Percentiles rank a stretch among this genome's conserved stretches.
phyloP scores from a whole-genome alignment of 2,888 invertebrate species.

The Arge pagana region DNA sequence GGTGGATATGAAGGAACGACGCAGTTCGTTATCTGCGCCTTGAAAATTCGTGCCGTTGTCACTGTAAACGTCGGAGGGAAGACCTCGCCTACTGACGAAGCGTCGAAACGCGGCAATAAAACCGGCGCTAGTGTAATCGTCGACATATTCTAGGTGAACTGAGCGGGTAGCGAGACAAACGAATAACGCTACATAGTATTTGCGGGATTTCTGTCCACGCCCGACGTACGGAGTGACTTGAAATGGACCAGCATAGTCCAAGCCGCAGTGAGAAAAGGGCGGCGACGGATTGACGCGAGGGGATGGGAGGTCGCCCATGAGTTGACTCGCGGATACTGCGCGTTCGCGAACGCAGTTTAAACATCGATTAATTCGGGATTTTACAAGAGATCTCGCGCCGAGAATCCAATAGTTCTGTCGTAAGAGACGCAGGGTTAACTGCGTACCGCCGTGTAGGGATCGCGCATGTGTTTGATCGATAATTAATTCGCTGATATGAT shows the following conservation, averaged over 20 bases:
- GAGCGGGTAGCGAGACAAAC: constrained; percentile 36
- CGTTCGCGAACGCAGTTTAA: constrained; percentile 19
- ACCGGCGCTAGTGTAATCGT: constrained; percentile 10
- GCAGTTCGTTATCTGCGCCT: constrained; percentile 6
- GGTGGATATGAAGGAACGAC: neutral
- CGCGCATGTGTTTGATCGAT: constrained; percentile 25
- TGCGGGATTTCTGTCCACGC: constrained; percentile 32
- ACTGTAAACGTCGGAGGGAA: constrained; percentile 10
- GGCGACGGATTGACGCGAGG: constrained; percentile 34
- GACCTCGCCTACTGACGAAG: constrained; percentile 18
- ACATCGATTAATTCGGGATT: constrained; percentile 24
- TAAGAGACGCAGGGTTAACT: constrained; percentile 18
- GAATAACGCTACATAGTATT: constrained; percentile 40
- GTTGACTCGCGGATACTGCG: neutral
- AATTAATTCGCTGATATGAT: constrained; percentile 4
- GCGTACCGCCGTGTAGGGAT: constrained; percentile 25
- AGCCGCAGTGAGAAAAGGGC: constrained; percentile 36
- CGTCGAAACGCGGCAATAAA: constrained; percentile 26
- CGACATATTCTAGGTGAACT: constrained; percentile 21
- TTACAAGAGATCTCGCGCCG: constrained; percentile 8
- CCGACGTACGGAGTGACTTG: constrained; percentile 27
- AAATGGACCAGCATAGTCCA: constrained; percentile 20
- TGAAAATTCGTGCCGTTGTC: constrained; percentile 27
- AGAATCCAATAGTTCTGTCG: constrained; percentile 25
- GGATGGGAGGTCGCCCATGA: constrained; percentile 42